Conservation (phyloP, 1,140 invertebrate species). For the Drosophila lacteicornis region DNA sequence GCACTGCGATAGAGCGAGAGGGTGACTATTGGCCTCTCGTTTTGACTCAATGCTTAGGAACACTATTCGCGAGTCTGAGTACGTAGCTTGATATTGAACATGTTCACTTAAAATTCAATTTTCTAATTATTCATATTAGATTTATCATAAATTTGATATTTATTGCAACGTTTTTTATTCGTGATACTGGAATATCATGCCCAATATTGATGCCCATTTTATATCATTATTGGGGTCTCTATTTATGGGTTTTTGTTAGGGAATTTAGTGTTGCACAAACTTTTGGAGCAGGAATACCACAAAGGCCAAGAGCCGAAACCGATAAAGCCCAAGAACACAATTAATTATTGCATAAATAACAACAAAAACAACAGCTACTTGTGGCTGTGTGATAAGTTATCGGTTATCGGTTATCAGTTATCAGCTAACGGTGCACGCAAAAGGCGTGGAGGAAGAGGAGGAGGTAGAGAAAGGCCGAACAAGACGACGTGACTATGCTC, state of each 20-base stretch:
- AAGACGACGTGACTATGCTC: constrained; percentile 53
- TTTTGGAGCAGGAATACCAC: neutral
- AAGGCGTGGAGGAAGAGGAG: neutral
- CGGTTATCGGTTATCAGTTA: constrained; percentile 34
- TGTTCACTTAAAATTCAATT: no score
- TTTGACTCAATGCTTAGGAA: no score
- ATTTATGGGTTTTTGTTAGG: neutral
- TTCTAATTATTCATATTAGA: no score
- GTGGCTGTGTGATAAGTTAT: constrained; percentile 35
- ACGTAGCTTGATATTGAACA: no score
- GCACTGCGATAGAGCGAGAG: no score
- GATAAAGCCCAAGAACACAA: constrained; percentile 39
- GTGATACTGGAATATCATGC: no score
- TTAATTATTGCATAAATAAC: constrained; percentile 44
- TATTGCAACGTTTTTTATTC: no score
- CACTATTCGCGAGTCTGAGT: no score
- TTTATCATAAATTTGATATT: no score
- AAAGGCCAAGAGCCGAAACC: neutral
- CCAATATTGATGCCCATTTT: neutral
- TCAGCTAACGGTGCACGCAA: constrained; percentile 28
- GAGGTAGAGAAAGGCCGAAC: constrained; percentile 18
- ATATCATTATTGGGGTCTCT: neutral
- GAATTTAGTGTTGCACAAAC: constrained; percentile 6
- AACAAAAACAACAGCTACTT: constrained; percentile 14
- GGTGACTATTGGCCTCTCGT: no score